A percentile compares a stretch with the other conserved stretches of the same genome.
Conservation (phyloP, 2,888 invertebrate genomes). For the Diogma glabrata region DNA sequence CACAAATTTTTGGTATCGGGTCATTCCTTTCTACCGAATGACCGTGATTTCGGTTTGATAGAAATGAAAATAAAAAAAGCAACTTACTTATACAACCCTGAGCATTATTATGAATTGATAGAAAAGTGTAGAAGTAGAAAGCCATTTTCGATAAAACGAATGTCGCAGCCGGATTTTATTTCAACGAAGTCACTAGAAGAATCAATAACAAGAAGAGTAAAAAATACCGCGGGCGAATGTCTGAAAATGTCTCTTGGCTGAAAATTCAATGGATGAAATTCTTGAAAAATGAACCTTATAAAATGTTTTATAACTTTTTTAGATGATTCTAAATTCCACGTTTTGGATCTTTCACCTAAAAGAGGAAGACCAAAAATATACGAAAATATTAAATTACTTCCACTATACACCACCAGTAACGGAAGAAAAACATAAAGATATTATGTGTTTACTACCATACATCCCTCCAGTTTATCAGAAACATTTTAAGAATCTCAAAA, state of each 20-base stretch:
- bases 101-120: conserved; percentile 11
- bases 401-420: conserved; percentile 1
- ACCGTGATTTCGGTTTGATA: neutral
- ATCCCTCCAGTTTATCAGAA: too few relatives aligned
- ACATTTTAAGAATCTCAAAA: too few relatives aligned
- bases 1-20: neutral
- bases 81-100: conserved; percentile 9
- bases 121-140: conserved; percentile 11
- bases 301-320: conserved; percentile 1
- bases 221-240: conserved; percentile 12
- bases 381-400: conserved; percentile 1
- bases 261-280: conserved; percentile 3
- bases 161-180: conserved; percentile 13
- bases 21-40: neutral
- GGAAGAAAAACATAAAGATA: too few relatives aligned
- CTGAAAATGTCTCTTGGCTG: conserved; percentile 2
- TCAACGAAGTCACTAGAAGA: conserved; percentile 12
- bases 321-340: neutral
- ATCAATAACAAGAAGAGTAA: conserved; percentile 11
- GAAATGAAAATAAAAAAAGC: conserved; percentile 12
- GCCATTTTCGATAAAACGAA: conserved; percentile 10
- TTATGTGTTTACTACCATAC: too few relatives aligned
- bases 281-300: conserved; percentile 4
- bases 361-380: conserved; percentile 38
- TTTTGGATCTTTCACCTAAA: conserved; percentile 8